phyloP scores from a whole-genome alignment of 2,888 invertebrate genomes.

The Strigamia crassipes region DNA sequence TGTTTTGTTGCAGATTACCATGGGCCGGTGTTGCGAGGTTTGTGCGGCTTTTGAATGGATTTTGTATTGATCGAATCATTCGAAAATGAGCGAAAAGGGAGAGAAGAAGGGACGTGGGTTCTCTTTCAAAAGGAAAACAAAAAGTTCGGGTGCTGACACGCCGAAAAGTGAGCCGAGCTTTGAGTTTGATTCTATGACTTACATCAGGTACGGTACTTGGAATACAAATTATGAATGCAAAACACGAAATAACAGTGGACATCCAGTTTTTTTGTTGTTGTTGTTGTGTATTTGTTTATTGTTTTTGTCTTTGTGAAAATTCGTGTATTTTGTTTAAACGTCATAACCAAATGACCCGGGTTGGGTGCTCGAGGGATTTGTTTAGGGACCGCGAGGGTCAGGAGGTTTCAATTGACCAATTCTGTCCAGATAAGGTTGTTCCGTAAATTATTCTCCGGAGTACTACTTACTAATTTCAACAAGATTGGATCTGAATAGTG shows the following conservation, averaged over 20 bases:
- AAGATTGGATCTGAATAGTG: background rate
- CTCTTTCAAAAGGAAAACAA: constrained; percentile 43
- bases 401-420: no score
- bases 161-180: constrained; percentile 27
- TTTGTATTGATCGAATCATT: background rate
- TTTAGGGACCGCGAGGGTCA: no score
- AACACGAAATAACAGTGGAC: no score
- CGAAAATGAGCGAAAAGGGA: constrained; percentile 28
- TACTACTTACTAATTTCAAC: no score
- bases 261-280: no score
- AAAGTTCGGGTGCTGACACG: constrained; percentile 30
- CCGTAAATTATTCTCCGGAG: no score
- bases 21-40: background rate
- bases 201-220: background rate
- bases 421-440: no score
- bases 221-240: background rate
- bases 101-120: constrained; percentile 43
- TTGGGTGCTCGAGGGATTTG: no score
- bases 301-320: no score
- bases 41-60: background rate
- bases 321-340: no score
- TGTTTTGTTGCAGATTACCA: background rate
- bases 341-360: no score
- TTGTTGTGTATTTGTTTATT: no score
- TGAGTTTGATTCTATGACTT: constrained; percentile 41